Base-by-base conservation (phyloP, 2,888 invertebrate genomes). In the Gisinianus flammeolus region DNA sequence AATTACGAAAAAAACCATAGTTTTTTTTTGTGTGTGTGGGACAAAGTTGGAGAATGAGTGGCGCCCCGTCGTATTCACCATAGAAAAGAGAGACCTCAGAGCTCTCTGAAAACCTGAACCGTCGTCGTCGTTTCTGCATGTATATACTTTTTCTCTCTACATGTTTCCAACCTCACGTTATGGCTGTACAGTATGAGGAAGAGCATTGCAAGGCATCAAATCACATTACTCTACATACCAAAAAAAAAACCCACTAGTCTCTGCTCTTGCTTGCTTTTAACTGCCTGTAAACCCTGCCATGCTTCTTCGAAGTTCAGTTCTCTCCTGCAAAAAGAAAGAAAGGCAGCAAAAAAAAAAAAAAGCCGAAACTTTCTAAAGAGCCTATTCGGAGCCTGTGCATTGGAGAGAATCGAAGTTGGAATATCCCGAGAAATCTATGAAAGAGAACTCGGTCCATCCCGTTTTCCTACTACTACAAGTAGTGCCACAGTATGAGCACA, bases 381-480 rank as follows among this genome's bases (percentile, higher is more conserved):
- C 26, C 62, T 62, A 22, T 26, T 62, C 6, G 22, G 62, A 73
- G 73, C 26, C 73, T 75, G 75, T 75, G 75, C 75, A 67, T 73
- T 73, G 64, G 35, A 73, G 26, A 56, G 71, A 71, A 71, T 71
- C 56, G 73, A 73, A 62, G 73, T 64, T 67, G 33, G 31, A 70
- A n/a, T 70, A 64, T 58, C n/a, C 54, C 12, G 54, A 62, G 62
- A 74, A 74, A 74, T 74, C 74, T 64, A 64, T 74, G 74, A 33
- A 24, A 74, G 24, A 64, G 74, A 64, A 44, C 54, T 33, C 19
- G 19, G 52, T 30, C 12, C 16, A n/a, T 5, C 5, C 66, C 66
- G 16, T 26, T 22, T 31, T 16, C 30, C n/a, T n/a, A n/a, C n/a
- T n/a, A n/a, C n/a, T n/a, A n/a, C n/a, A n/a, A n/a, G n/a, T n/a